Conservation (phyloP, 2,888 invertebrate genomes). For the Yponomeuta sedellus region DNA sequence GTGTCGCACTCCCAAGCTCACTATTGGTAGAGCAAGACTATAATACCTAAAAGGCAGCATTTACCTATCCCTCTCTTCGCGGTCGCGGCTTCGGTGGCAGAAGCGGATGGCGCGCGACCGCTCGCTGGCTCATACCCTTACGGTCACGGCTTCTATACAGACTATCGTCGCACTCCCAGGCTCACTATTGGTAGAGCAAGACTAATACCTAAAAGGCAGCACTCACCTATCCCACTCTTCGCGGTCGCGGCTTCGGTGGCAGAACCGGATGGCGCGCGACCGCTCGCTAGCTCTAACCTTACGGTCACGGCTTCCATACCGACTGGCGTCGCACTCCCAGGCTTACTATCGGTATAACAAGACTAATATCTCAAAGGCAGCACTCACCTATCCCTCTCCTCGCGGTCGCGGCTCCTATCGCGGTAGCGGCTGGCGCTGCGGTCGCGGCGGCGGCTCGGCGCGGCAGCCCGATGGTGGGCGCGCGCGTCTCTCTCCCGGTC, state of each 20-base stretch:
- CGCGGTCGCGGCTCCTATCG: slow-evolving; percentile 61
- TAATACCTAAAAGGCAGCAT: too few relatives aligned
- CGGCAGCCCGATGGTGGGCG: slow-evolving; percentile 53
- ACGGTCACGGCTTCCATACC: too few relatives aligned
- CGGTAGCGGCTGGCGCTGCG: slow-evolving; percentile 40
- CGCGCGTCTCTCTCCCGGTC: slow-evolving; percentile 51
- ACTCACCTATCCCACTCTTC: slow-evolving; percentile 63
- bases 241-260: slow-evolving; percentile 61
- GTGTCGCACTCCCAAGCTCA: too few relatives aligned
- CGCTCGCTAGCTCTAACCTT: too few relatives aligned
- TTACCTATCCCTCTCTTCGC: slow-evolving; percentile 32
- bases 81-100: slow-evolving; percentile 17
- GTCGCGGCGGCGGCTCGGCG: slow-evolving; percentile 25
- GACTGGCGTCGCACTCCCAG: too few relatives aligned
- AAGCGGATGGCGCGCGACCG: slow-evolving; percentile 33
- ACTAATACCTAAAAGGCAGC: not conserved
- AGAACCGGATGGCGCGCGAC: slow-evolving; percentile 41
- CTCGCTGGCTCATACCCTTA: too few relatives aligned
- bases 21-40: too few relatives aligned
- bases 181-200: too few relatives aligned
- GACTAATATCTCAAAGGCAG: not conserved
- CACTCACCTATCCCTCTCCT: slow-evolving; percentile 60
- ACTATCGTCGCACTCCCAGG: too few relatives aligned
- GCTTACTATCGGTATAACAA: too few relatives aligned
- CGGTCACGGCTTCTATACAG: too few relatives aligned